Evolutionary conservation across 2,888 invertebrate genomes (phyloP), one percentile per base, ranked within the genome.

Genomic region (Clunio marinus): DNA sequence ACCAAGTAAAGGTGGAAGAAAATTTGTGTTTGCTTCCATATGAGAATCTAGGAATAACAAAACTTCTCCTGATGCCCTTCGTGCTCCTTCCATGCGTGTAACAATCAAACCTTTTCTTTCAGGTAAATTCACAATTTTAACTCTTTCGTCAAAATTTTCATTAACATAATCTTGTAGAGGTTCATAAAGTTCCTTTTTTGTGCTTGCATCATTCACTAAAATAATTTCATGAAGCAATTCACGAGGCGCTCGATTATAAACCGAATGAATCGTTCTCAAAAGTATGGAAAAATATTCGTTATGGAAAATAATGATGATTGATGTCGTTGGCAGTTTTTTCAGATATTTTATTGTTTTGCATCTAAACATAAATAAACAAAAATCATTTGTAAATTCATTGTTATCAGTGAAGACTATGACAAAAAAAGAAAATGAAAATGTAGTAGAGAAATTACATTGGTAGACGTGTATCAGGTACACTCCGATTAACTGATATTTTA

Each of bases 21-120:
- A 85, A 75, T 90, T 89, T 73, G 81, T 81, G 69, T 91, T 88
- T 73, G 91, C 92, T 83, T 96, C 96, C 79, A 95, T 94, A 78
- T 96, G 96, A 28, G 95, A 93, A 77, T 96, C 96, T 13, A 96
- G 81, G 75, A 96, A 96, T 2, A 94, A 91, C 60, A 96, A 81
- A 7, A 90, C 92, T 75, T 93, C 88, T 1, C 94, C 96, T 63
- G 82, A 83, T 1, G 91, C 91, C 73, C 85, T 83, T 74, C 85
- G 85, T n/a, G 94, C 93, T 51, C 96, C 96, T 75, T 90, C 81
- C 66, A 96, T 83, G 70, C 96, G 82, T 0, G 96, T 96, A 71
- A 94, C 84, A 60, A 96, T 96, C 69, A 96, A 79, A 4, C 96
- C 96, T 1, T 91, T 91, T 69, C 96, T 83, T 73, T 86, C 86